phyloP scores from a whole-genome alignment of 1,140 invertebrate species.

The Asobara japonica region DNA sequence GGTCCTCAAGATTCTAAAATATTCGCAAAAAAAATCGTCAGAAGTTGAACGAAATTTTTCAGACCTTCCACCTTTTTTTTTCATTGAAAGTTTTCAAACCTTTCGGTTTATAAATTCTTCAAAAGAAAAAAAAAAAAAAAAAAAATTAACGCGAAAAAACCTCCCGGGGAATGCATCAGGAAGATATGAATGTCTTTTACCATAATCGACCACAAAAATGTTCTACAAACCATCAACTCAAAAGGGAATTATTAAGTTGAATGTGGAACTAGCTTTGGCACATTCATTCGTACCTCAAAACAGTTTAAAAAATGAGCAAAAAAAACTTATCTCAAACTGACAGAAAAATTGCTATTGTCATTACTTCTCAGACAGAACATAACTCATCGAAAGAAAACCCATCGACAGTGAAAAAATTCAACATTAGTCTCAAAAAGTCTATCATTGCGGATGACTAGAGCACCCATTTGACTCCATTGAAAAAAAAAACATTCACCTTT shows the following conservation, averaged over 20 bases:
- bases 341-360: not conserved
- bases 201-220: not conserved
- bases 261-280: not conserved
- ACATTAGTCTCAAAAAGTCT: not conserved
- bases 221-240: not conserved
- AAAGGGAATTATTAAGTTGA: not conserved
- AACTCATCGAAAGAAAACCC: not conserved
- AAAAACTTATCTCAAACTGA: not conserved
- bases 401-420: not conserved
- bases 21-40: too few relatives aligned
- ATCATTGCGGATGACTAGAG: constrained; percentile 5
- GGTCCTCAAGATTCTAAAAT: too few relatives aligned
- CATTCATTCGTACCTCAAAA: not conserved
- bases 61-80: not conserved
- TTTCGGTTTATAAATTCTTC: too few relatives aligned
- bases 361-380: not conserved
- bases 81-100: too few relatives aligned
- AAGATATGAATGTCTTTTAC: constrained; percentile 4
- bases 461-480: not conserved
- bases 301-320: not conserved
- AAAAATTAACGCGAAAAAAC: not conserved
- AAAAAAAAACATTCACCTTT: constrained; percentile 2
- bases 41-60: not conserved
- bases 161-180: constrained; percentile 2
- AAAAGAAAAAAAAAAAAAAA: too few relatives aligned